Evolutionary conservation across 2,888 invertebrate species (phyloP).

Genomic region (Criorhina ranunculi): DNA sequence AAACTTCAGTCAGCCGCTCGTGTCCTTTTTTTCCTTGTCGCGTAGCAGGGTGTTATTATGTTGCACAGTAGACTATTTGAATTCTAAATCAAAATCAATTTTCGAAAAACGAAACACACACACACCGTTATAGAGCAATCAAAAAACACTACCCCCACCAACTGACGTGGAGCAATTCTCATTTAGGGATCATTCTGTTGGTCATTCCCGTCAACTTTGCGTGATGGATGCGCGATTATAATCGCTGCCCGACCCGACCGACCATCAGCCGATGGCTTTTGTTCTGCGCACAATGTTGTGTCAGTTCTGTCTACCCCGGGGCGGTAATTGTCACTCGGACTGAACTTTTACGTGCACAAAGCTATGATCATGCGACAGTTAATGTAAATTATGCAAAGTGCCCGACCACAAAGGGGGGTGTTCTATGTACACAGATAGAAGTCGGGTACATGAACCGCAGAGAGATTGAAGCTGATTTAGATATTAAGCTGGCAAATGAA

Average conservation of each 20-base stretch:
- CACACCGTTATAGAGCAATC: not conserved
- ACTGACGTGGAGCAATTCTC: constrained; percentile 6
- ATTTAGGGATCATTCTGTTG: constrained; percentile 57
- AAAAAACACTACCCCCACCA: not conserved
- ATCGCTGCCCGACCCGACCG: constrained; percentile 53
- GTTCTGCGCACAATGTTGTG: constrained; percentile 12
- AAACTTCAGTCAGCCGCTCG: not conserved
- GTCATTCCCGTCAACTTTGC: constrained; percentile 59
- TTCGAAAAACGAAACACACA: constrained; percentile 58
- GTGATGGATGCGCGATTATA: constrained; percentile 69
- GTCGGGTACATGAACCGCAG: constrained; percentile 24
- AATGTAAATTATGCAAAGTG: constrained; percentile 72
- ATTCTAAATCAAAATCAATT: constrained; percentile 71
- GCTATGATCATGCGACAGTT: constrained; percentile 40
- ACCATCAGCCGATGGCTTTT: constrained; percentile 40
- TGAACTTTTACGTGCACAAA: constrained; percentile 44
- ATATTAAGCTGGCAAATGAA: constrained; percentile 56
- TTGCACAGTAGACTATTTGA: constrained; percentile 15
- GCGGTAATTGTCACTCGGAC: constrained; percentile 57
- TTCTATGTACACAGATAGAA: not conserved
- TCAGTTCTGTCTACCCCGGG: constrained; percentile 7
- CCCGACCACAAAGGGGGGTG: not conserved
- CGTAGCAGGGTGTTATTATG: constrained; percentile 10
- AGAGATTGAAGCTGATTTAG: constrained; percentile 64
- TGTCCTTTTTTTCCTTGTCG: not conserved